Evolutionary conservation across 2,888 invertebrate species (phyloP), one percentile per base, ranked within the genome.

Genomic region (Lasioglossum morio): DNA sequence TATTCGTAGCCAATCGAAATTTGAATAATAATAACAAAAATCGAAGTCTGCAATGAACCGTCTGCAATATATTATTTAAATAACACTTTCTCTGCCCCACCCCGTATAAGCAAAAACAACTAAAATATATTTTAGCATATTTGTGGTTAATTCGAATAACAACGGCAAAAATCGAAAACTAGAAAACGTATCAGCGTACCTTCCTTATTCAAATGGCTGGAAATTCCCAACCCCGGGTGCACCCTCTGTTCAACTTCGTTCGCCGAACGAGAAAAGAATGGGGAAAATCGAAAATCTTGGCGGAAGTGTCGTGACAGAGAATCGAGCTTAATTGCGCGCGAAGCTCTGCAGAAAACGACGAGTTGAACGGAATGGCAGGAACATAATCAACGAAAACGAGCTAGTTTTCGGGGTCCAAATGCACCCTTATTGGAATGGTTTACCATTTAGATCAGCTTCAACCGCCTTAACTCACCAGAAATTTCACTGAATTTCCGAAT

Each of bases 261-360:
- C 30, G 43, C 43, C 27, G 77, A 57, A 78, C 19, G 34, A 72
- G 53, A 30, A 60, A 76, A 48, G 72, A 57, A 72, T n/a, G n/a
- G 27, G 63, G n/a, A 37, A 40, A 79, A 81, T 77, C 69, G 73
- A 60, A 70, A 74, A 48, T 69, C 46, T 53, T 27, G 27, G n/a
- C 80, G 85, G 79, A 85, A 82, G 78, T 46, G 82, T 85, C 82
- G 79, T 60, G 78, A 77, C 82, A 53, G 60, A 85, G 87, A 87
- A 85, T 82, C 79, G 82, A 43, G 85, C 85, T 87, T 85, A 85
- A 87, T 87, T 87, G 85, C 73, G 57, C 75, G 72, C 69, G 69
- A 84, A 79, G 27, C 70, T 77, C 72, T 43, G 63, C 70, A 75
- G 75, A 75, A 75, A 81, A 46, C 78, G 57, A 14, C 19, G 73